Base-by-base conservation (phyloP, 2,888 invertebrate species). In the Melieria picta region DNA sequence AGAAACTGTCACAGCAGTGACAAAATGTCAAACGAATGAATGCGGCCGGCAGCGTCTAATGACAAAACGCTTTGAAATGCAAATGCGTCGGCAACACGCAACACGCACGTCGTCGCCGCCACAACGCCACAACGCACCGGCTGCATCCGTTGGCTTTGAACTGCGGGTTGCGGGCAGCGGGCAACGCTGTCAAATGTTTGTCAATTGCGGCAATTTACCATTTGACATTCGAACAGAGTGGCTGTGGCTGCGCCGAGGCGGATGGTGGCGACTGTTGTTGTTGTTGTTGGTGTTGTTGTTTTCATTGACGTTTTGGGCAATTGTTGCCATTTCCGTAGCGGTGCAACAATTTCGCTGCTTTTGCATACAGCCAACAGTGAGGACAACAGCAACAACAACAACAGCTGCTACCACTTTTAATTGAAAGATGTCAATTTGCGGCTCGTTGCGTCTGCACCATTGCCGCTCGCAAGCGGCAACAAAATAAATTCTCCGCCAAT, bases 341-440 rank as follows among this genome's bases (percentile, higher is more conserved):
- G 66, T 70, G 56, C 50, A 57, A 65, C 52, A 69, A 58, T 64
- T 65, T 65, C 4, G 11, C 30, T 70, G 70, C 70, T 60, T 70
- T 52, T 69, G 58, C 58, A 58, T 11, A 13, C 16, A 48, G 6
- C 48, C 46, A 43, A 7, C 11, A 7, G 11, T 11, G 43, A 4
- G 42, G 9, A 11, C 43, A 64, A 45, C 11, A 30, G 13, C 47
- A 64, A 63, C 55, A 61, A 63, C 55, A 61, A 68, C 50, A 46
- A 42, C n/a, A n/a, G 11, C 69, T 66, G 61, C 65, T 55, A 64
- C 66, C 74, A 69, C 68, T 65, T 73, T 77, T 79, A 78, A 79
- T 78, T 79, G 78, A 78, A 79, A 77, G 77, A 78, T 73, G 78
- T 79, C 79, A 79, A 76, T 78, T 78, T 77, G 75, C 75, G 76